Evolutionary conservation across 2,888 invertebrate species (phyloP).

Genomic region (Piscicola geometra): DNA sequence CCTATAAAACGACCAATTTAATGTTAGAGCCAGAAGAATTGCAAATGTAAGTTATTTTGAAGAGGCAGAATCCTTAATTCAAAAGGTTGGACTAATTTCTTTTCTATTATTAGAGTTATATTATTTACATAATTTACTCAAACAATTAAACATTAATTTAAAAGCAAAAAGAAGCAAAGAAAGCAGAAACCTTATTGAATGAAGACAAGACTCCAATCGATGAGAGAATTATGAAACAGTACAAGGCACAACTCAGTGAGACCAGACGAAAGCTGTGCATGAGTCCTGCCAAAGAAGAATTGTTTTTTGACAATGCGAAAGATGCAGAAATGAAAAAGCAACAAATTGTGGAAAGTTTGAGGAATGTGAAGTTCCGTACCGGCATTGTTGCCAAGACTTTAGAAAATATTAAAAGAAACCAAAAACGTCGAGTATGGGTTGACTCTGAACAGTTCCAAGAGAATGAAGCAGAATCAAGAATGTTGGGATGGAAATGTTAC

Average conservation of each 20-base stretch:
- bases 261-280: background rate
- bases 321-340: background rate
- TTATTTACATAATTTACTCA: background rate
- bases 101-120: too few species aligned
- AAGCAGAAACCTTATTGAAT: background rate
- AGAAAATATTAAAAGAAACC: background rate
- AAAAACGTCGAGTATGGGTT: background rate
- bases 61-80: slow-evolving; percentile 19
- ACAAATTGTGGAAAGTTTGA: background rate
- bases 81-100: slow-evolving; percentile 11
- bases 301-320: background rate
- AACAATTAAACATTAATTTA: background rate
- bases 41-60: slow-evolving; percentile 2
- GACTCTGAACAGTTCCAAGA: background rate
- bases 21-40: slow-evolving; percentile 13
- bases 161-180: background rate
- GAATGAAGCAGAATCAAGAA: background rate
- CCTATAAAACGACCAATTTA: too few species aligned
- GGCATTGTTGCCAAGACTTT: slow-evolving; percentile 5
- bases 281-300: background rate
- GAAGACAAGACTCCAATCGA: background rate
- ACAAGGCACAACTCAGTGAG: background rate
- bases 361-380: slow-evolving; percentile 2
- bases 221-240: background rate
- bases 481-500: background rate